phyloP scores from a whole-genome alignment of 2,888 invertebrate genomes.

The Didymodactylos carnosus region DNA sequence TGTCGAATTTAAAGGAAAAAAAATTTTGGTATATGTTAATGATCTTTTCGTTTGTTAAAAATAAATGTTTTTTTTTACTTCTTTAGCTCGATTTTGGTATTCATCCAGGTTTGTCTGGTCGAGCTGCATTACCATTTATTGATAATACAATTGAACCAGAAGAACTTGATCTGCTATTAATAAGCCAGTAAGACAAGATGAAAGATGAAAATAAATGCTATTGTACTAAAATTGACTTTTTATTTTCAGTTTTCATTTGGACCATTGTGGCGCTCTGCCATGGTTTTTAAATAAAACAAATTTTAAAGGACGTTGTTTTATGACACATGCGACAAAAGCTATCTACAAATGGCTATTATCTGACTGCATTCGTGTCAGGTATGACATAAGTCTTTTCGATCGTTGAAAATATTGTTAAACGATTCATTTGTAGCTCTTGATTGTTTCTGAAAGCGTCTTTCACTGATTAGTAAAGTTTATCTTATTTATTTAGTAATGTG shows the following conservation, averaged over 20 bases:
- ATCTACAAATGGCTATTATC: constrained; percentile 94
- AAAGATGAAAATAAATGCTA: background rate
- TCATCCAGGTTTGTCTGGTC: constrained; percentile 76
- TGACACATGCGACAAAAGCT: constrained; percentile 99
- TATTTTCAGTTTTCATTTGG: constrained; percentile 66
- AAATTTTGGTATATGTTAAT: constrained; percentile 57
- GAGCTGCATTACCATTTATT: constrained; percentile 90
- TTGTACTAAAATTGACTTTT: background rate
- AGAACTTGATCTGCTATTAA: constrained; percentile 64
- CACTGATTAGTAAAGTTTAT: background rate
- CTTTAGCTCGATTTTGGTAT: constrained; percentile 77
- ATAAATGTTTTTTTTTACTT: background rate
- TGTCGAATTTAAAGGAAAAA: constrained; percentile 93
- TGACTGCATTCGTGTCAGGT: constrained; percentile 93
- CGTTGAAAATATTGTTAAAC: background rate
- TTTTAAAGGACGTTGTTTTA: constrained; percentile 88
- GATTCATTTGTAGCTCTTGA: no score
- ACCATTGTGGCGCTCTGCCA: constrained; percentile 89
- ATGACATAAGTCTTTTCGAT: constrained; percentile 15
- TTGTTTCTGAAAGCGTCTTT: background rate
- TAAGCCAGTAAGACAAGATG: constrained; percentile 57
- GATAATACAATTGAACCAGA: constrained; percentile 93
- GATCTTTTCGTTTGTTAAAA: background rate
- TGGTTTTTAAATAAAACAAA: constrained; percentile 93
- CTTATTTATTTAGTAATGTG: constrained; percentile 51